These are phyloP conservation scores for Elysia crispata DNA, from an alignment of 2,888 invertebrate genomes.

Conservation along the genomic window DNA sequence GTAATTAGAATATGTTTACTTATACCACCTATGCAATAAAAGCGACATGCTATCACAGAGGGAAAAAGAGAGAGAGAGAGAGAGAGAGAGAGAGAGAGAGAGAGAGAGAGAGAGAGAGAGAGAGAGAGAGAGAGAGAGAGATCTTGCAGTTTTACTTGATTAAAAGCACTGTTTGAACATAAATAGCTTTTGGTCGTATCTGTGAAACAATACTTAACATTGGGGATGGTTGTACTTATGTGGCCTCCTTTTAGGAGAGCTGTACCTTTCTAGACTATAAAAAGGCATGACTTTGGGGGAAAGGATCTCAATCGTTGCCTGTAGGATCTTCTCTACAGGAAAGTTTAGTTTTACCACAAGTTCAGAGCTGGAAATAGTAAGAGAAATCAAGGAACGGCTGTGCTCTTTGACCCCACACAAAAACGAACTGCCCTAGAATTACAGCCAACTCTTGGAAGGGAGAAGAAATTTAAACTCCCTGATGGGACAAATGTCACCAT, in stretches of 20 bases:
- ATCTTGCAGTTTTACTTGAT: too few species aligned
- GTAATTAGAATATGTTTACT: too few species aligned
- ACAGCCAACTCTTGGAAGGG: not conserved
- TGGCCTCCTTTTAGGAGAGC: slow-evolving; percentile 71
- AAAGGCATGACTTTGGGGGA: slow-evolving; percentile 77
- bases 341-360: slow-evolving; percentile 78
- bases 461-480: slow-evolving; percentile 72
- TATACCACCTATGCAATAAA: too few species aligned
- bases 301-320: slow-evolving; percentile 66
- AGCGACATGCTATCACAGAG: too few species aligned
- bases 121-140: too few species aligned
- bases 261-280: slow-evolving; percentile 94
- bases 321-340: slow-evolving; percentile 80
- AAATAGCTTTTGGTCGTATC: slow-evolving; percentile 13
- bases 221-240: slow-evolving; percentile 2
- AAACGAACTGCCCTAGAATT: slow-evolving; percentile 55
- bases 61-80: too few species aligned
- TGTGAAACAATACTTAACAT: not conserved
- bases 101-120: too few species aligned
- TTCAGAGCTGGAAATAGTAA: slow-evolving; percentile 85
- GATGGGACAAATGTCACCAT: slow-evolving; percentile 71
- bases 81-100: too few species aligned
- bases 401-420: slow-evolving; percentile 73
- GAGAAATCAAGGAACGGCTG: slow-evolving; percentile 75
- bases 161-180: slow-evolving; percentile 39